Conservation (phyloP, 2,888 invertebrate genomes). For the Clanis bilineata region DNA sequence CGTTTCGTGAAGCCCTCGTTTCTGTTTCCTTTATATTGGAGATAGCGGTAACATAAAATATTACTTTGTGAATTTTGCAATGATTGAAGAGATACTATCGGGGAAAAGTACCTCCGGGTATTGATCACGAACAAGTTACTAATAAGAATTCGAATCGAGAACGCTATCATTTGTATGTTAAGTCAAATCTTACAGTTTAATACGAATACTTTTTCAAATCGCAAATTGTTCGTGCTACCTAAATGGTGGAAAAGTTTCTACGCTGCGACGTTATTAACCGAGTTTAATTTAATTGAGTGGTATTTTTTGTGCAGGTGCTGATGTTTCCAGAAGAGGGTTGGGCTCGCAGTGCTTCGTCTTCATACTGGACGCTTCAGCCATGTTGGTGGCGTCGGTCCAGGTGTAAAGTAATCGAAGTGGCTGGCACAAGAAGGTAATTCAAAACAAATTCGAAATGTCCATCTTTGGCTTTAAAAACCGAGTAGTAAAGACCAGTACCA, state of each 20-base stretch:
- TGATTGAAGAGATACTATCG: constrained; percentile 57
- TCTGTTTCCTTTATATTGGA: constrained; percentile 50
- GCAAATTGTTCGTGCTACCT: no score
- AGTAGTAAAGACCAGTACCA: no score
- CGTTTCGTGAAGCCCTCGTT: constrained; percentile 54
- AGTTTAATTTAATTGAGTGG: background rate
- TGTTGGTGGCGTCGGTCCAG: constrained; percentile 93
- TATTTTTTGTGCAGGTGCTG: constrained; percentile 83
- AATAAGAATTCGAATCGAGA: no score
- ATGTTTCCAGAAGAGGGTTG: constrained; percentile 94
- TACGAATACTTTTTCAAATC: no score
- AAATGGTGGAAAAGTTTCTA: background rate
- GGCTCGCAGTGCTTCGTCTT: constrained; percentile 92
- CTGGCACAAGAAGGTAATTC: constrained; percentile 87
- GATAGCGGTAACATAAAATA: constrained; percentile 55
- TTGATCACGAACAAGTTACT: no score
- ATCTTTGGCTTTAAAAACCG: no score
- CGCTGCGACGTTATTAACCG: background rate
- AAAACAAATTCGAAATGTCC: background rate
- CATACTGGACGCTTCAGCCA: constrained; percentile 93
- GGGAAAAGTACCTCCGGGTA: constrained; percentile 25
- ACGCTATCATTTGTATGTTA: no score
- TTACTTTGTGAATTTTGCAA: constrained; percentile 41
- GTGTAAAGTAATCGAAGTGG: constrained; percentile 92
- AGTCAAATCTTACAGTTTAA: no score